A percentile compares a stretch with the other conserved stretches of the same genome.
phyloP scores from a whole-genome alignment of 92 coral and sea anemone species.

The Blastomussa wellsi region DNA sequence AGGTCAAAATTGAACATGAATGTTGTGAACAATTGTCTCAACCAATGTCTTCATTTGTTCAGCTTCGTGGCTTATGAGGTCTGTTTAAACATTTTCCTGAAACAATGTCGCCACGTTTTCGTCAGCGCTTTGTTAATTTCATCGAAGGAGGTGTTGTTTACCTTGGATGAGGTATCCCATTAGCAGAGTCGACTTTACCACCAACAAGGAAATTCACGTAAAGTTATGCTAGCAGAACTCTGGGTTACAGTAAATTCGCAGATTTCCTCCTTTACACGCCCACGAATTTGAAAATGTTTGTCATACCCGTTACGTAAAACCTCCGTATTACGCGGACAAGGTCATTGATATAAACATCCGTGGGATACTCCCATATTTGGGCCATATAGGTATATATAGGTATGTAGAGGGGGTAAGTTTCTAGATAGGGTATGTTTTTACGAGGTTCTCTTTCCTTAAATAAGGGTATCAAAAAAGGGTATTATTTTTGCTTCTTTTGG shows the following conservation, averaged over 20 bases:
- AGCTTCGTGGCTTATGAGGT: constrained; percentile 17
- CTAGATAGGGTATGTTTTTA: too few species aligned
- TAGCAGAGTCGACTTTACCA: not conserved
- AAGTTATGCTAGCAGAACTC: not conserved
- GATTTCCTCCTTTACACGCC: not conserved
- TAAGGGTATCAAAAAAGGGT: too few species aligned
- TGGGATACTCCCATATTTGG: too few species aligned
- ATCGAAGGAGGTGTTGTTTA: constrained; percentile 3
- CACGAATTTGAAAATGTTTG: not conserved
- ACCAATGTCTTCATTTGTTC: not conserved
- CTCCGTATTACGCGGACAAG: not conserved
- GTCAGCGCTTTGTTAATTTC: constrained; percentile 18
- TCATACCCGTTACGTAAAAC: not conserved
- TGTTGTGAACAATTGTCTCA: not conserved
- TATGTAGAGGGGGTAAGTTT: too few species aligned
- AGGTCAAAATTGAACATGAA: not conserved
- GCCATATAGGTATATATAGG: too few species aligned
- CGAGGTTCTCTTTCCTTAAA: too few species aligned
- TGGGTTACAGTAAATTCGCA: not conserved
- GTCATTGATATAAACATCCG: not conserved
- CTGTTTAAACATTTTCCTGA: constrained; percentile 13
- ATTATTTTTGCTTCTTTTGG: too few species aligned
- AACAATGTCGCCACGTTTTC: constrained; percentile 4
- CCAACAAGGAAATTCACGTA: not conserved
- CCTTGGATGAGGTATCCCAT: not conserved